These are phyloP conservation scores for Leptoclinus maculatus DNA, from an alignment of 2,797 vertebrate genomes.

Conservation along the genomic window DNA sequence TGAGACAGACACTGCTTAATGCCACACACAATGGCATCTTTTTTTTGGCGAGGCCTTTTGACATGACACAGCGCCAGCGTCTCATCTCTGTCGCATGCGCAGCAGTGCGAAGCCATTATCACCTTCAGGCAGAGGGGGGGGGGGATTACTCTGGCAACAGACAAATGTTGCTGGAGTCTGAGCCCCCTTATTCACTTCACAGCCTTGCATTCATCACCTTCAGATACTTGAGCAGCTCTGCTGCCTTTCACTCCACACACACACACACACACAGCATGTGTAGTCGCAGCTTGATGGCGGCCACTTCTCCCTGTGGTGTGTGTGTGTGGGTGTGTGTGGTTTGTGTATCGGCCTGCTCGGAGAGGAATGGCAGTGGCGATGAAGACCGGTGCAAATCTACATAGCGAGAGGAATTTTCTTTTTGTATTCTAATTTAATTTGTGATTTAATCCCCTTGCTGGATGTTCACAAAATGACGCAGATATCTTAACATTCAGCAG, in stretches of 20 bases:
- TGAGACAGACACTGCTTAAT: slow-evolving; percentile 30
- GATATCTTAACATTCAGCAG: slow-evolving; percentile 12
- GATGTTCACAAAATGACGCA: slow-evolving; percentile 12
- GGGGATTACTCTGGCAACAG: slow-evolving; percentile 75
- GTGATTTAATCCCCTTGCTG: slow-evolving; percentile 33
- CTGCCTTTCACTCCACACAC: slow-evolving; percentile 41
- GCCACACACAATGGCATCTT: slow-evolving; percentile 23
- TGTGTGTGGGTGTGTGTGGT: neutral
- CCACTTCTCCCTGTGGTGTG: slow-evolving; percentile 18
- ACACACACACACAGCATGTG: slow-evolving; percentile 26
- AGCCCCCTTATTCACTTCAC: slow-evolving; percentile 69
- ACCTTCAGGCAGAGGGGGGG: slow-evolving; percentile 63
- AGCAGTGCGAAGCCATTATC: slow-evolving; percentile 72
- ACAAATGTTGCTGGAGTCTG: slow-evolving; percentile 71
- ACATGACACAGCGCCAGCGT: slow-evolving; percentile 35
- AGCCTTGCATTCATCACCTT: slow-evolving; percentile 66
- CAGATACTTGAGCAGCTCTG: slow-evolving; percentile 50
- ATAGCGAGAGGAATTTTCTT: slow-evolving; percentile 16
- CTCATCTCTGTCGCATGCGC: slow-evolving; percentile 39
- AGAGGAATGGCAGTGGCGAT: slow-evolving; percentile 15
- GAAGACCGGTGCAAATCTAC: slow-evolving; percentile 1
- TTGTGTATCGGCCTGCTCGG: slow-evolving; percentile 16
- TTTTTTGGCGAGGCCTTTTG: slow-evolving; percentile 30
- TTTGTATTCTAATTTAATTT: slow-evolving; percentile 53
- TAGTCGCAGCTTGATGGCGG: slow-evolving; percentile 41